Conservation (phyloP, 2,113 vertebrate species). For the Labeo rohita region DNA sequence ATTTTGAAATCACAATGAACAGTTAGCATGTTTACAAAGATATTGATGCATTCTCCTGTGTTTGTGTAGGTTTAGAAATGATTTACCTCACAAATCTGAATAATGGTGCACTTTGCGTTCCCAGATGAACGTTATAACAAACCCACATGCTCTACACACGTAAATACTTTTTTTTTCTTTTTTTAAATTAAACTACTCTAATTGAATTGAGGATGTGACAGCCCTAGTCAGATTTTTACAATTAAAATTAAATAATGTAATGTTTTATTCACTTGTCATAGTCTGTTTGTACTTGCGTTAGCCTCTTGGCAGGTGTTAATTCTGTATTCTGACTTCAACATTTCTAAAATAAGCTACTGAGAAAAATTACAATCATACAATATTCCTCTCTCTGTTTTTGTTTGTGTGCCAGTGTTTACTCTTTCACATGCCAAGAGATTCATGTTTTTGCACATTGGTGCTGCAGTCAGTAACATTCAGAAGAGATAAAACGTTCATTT, state of each 20-base stretch:
- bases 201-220: too few species aligned
- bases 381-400: background rate
- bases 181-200: too few species aligned
- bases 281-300: background rate
- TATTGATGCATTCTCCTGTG: too few species aligned
- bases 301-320: background rate
- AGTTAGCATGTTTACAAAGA: too few species aligned
- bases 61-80: too few species aligned
- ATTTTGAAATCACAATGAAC: too few species aligned
- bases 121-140: too few species aligned
- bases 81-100: too few species aligned
- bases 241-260: background rate
- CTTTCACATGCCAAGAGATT: background rate
- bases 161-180: too few species aligned
- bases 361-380: background rate
- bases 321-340: background rate
- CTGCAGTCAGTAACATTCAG: conserved; percentile 4
- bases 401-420: background rate
- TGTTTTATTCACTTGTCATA: background rate
- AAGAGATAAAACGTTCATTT: background rate
- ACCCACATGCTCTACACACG: too few species aligned
- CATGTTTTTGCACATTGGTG: background rate
- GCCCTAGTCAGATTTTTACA: background rate
- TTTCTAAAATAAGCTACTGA: background rate
- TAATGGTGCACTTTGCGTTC: too few species aligned